Conservation (phyloP, 1,140 invertebrate genomes). For the Temnothorax longispinosus region DNA sequence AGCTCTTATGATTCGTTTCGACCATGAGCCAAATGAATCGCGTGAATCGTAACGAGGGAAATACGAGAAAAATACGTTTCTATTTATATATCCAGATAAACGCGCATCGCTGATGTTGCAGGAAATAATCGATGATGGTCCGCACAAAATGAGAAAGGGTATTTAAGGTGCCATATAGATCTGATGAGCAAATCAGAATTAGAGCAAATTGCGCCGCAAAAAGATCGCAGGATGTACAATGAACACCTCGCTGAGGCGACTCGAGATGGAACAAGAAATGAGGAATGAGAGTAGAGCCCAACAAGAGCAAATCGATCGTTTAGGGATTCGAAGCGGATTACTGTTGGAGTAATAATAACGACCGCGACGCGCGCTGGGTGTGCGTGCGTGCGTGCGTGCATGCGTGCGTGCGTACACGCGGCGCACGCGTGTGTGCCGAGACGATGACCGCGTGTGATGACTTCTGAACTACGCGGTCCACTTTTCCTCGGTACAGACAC, state of each 20-base stretch:
- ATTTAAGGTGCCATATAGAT: not conserved
- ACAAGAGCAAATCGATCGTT: conserved; percentile 47
- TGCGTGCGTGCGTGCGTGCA: conserved; percentile 55
- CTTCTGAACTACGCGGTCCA: conserved; percentile 77
- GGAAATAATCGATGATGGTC: not conserved
- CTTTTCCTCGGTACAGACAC: conserved; percentile 71
- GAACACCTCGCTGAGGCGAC: not conserved
- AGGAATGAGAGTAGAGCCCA: conserved; percentile 26
- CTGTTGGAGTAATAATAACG: conserved; percentile 75
- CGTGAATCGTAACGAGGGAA: conserved; percentile 27
- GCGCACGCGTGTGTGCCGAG: conserved; percentile 8
- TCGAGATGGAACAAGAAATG: conserved; percentile 3
- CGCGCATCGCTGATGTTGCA: not conserved
- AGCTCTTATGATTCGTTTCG: conserved; percentile 35
- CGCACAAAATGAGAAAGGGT: not conserved
- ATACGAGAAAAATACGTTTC: not conserved
- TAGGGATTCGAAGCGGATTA: conserved; percentile 59
- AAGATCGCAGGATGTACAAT: not conserved
- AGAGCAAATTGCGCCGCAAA: conserved; percentile 15
- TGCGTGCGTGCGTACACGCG: conserved; percentile 60
- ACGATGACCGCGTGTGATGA: conserved; percentile 61
- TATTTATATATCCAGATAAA: not conserved
- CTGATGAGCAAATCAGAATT: conserved; percentile 2
- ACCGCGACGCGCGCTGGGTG: conserved; percentile 51
- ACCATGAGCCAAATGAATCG: not conserved